A percentile compares a stretch with the other conserved stretches of the same genome.
These are phyloP conservation scores for Lamellibrachia columna DNA, from an alignment of 2,888 invertebrate genomes.

Conservation along the genomic window DNA sequence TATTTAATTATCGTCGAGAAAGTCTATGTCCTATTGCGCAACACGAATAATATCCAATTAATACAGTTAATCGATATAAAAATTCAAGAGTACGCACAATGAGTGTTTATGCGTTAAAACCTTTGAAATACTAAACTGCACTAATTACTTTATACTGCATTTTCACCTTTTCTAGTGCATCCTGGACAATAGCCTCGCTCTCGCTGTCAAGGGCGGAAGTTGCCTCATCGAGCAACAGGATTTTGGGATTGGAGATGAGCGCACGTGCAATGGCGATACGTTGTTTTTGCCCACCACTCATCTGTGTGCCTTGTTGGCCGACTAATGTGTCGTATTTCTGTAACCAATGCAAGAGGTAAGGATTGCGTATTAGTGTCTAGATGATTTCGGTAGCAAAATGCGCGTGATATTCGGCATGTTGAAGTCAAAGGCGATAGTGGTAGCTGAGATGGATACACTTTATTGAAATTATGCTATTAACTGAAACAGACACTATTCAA, in stretches of 20 bases:
- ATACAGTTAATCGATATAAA: too few relatives aligned
- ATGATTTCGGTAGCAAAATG: too few relatives aligned
- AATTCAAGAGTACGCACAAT: background rate
- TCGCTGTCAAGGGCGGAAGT: conserved; percentile 61
- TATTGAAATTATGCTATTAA: too few relatives aligned
- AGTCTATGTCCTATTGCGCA: too few relatives aligned
- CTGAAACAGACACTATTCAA: too few relatives aligned
- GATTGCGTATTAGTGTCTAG: background rate
- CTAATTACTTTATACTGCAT: background rate
- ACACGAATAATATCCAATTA: too few relatives aligned
- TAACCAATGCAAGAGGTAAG: background rate
- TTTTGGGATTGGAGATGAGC: conserved; percentile 74
- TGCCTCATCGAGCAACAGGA: conserved; percentile 68
- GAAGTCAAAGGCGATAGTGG: background rate
- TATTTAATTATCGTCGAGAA: too few relatives aligned
- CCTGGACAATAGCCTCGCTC: conserved; percentile 74
- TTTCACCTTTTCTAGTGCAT: conserved; percentile 70
- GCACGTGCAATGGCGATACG: conserved; percentile 67
- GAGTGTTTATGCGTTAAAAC: background rate
- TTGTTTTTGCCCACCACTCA: conserved; percentile 66
- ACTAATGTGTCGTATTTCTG: conserved; percentile 65
- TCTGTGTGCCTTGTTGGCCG: conserved; percentile 65
- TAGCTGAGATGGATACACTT: too few relatives aligned
- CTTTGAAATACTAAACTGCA: background rate
- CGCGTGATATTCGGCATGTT: background rate